These are phyloP conservation scores for Loripinus fragilis DNA, from an alignment of 2,888 invertebrate genomes.

Conservation along the genomic window DNA sequence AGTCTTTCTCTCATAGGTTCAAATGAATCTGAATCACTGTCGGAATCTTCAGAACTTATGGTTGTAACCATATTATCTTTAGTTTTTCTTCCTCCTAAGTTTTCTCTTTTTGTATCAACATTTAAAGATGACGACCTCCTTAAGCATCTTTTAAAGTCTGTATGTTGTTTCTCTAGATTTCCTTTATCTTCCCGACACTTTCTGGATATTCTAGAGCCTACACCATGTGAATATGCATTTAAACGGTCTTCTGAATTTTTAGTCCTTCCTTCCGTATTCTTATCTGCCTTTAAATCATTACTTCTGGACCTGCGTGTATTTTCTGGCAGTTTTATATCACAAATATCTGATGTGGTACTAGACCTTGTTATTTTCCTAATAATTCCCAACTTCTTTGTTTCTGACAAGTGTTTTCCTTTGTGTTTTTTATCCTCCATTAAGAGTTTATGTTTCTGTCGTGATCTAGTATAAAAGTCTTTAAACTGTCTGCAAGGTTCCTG, in stretches of 20 bases:
- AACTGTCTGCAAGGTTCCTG: constrained; percentile 12
- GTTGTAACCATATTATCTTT: background rate
- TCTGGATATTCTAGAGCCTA: too few species aligned
- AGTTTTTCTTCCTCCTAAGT: background rate
- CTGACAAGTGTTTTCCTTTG: too few species aligned
- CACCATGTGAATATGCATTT: too few species aligned
- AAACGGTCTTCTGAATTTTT: background rate
- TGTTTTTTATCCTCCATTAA: background rate
- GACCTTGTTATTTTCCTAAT: constrained; percentile 35
- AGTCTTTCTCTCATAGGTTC: background rate
- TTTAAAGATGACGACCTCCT: too few species aligned
- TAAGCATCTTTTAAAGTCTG: too few species aligned
- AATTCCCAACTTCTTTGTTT: background rate
- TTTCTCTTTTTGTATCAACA: background rate
- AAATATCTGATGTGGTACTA: constrained; percentile 45
- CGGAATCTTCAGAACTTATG: background rate
- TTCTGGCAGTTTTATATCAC: constrained; percentile 17
- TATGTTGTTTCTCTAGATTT: too few species aligned
- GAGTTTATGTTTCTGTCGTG: too few species aligned
- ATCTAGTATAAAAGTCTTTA: background rate
- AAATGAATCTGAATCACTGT: background rate
- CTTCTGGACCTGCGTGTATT: background rate
- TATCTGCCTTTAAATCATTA: background rate
- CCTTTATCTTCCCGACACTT: too few species aligned
- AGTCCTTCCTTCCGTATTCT: background rate